Base-by-base conservation (phyloP, 2,113 vertebrate genomes). In the Nothoprocta perdicaria region DNA sequence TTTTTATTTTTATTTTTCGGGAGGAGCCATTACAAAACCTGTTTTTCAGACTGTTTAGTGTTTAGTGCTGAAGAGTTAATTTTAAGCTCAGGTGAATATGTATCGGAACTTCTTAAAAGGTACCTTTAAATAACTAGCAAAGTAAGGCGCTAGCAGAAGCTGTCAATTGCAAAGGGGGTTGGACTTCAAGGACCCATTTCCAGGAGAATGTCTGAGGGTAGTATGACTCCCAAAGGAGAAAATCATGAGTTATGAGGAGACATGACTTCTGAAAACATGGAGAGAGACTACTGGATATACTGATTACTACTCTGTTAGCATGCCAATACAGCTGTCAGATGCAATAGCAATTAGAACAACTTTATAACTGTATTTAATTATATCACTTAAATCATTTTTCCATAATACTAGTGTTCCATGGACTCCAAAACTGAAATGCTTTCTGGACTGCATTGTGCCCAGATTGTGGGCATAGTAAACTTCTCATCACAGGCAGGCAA, bases 101-200 rank as follows among this genome's bases (percentile, higher is more conserved):
- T 3, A 16, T 0, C 18, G 4, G 5, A 35, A 2, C 8, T 71
- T 81, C 45, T 6, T 17, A 38, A 24, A 14, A 3, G 31, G 58
- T 72, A 3, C 4, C n/a, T 10, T 46, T 57, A 43, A 41, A 52
- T 19, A 43, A 12, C 5, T 29, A 29, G 40, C 13, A 41, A 12
- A 58, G 16, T 61, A 40, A 41, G 10, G 18, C 61, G 45, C 27
- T 65, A 43, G 9, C 48, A 40, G 2, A 5, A 9, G 35, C 7
- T 3, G 7, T 71, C 11, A 27, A 16, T 66, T 48, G 19, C 46
- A 60, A 58, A 33, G 58, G 16, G 14, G 38, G 9, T 69, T 4
- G 16, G 46, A 38, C 33, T 38, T 26, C 12, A 52, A 14, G 33
- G 26, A 38, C 2, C 1, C 2, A 45, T 45, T 57, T 62, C 13